Conservation (phyloP, 2,888 invertebrate species). For the Pyrrhia umbra region DNA sequence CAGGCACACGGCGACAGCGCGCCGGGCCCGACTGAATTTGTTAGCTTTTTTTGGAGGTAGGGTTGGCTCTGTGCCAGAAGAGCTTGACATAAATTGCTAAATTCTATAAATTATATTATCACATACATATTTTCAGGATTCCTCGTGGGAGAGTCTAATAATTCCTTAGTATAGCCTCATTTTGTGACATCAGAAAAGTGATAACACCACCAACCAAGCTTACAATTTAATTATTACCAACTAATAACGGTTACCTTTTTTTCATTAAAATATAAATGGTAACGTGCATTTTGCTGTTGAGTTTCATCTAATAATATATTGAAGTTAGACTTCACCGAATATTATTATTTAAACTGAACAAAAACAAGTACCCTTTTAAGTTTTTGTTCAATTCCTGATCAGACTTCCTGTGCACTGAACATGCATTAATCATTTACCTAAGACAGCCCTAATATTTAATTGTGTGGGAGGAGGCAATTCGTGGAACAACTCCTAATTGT, state of each 20-base stretch:
- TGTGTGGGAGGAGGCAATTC: slow-evolving; percentile 86
- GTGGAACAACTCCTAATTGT: slow-evolving; percentile 79
- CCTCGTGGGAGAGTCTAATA: background rate
- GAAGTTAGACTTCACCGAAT: slow-evolving; percentile 3
- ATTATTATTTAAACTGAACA: slow-evolving; percentile 16
- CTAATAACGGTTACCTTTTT: background rate
- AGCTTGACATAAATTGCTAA: background rate
- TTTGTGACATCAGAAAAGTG: too few relatives aligned
- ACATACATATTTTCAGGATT: background rate
- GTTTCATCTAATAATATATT: slow-evolving; percentile 6
- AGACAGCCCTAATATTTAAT: slow-evolving; percentile 80
- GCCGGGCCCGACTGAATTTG: slow-evolving; percentile 74
- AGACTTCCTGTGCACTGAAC: slow-evolving; percentile 49
- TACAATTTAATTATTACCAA: too few relatives aligned
- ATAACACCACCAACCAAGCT: too few relatives aligned
- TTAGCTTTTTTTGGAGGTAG: slow-evolving; percentile 79
- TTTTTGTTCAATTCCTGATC: slow-evolving; percentile 43
- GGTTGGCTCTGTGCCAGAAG: slow-evolving; percentile 67
- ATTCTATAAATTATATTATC: too few relatives aligned
- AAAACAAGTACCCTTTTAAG: slow-evolving; percentile 7
- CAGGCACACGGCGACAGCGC: slow-evolving; percentile 82
- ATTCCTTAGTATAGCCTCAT: too few relatives aligned
- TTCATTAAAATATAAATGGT: background rate
- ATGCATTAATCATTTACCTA: slow-evolving; percentile 53
- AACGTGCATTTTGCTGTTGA: too few relatives aligned